A percentile compares a stretch with the other conserved stretches of the same genome.
Conservation (phyloP, 2,797 vertebrate genomes). For the Hydrophis major region DNA sequence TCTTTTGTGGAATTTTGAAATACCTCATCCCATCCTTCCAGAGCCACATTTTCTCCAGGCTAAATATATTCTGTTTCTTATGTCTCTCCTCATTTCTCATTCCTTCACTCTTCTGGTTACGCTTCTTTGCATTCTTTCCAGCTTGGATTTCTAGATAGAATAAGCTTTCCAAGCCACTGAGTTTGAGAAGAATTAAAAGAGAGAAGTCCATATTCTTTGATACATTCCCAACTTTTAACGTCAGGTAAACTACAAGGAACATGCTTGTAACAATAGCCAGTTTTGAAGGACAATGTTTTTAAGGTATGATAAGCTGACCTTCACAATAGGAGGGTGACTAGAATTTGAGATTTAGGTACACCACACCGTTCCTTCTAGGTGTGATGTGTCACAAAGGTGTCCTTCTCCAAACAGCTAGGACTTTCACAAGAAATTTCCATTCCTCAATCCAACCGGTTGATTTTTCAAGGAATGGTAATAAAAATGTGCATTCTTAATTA, state of each 20-base stretch:
- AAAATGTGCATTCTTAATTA: slow-evolving; percentile 50
- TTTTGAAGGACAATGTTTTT: background rate
- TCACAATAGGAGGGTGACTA: background rate
- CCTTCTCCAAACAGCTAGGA: slow-evolving; percentile 9
- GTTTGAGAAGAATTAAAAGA: background rate
- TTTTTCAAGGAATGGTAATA: slow-evolving; percentile 48
- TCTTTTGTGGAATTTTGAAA: background rate
- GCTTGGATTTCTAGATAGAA: background rate
- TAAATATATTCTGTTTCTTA: background rate
- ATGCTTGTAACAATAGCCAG: background rate
- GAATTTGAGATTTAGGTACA: slow-evolving; percentile 4
- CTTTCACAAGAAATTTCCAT: slow-evolving; percentile 19
- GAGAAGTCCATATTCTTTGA: background rate
- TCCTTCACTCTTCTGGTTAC: background rate
- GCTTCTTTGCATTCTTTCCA: background rate
- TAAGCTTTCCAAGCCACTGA: background rate
- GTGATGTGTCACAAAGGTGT: background rate
- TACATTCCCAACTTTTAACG: background rate
- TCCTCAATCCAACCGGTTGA: slow-evolving; percentile 26
- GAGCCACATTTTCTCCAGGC: background rate
- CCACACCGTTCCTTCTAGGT: background rate
- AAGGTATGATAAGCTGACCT: background rate
- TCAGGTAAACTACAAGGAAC: background rate
- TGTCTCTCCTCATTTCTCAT: background rate
- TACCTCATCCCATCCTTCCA: background rate